phyloP scores from a whole-genome alignment of 2,888 invertebrate genomes.

The Sinopyrophorus schimmeli region DNA sequence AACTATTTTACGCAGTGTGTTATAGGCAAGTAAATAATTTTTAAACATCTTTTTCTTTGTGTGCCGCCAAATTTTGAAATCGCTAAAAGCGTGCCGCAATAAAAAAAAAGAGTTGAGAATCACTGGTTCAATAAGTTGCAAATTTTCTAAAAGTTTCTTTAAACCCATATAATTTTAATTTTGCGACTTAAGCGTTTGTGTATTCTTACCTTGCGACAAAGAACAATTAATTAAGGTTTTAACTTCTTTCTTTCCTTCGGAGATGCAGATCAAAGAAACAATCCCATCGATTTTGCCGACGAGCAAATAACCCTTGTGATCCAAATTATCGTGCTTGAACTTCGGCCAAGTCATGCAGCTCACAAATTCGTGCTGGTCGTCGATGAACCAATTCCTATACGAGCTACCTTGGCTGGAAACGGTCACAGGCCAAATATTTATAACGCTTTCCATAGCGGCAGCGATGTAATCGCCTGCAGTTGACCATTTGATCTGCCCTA shows the following conservation, averaged over 20 bases:
- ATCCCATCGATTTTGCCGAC: constrained; percentile 61
- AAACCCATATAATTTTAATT: no score
- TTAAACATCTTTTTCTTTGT: no score
- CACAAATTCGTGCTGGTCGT: constrained; percentile 56
- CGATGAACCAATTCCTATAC: constrained; percentile 52
- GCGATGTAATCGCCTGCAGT: constrained; percentile 60
- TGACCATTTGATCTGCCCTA: constrained; percentile 59
- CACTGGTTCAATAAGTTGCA: no score
- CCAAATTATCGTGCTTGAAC: constrained; percentile 36
- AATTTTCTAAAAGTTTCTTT: no score
- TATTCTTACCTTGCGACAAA: constrained; percentile 49
- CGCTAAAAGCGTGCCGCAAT: no score
- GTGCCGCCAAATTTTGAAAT: no score
- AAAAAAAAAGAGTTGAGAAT: no score
- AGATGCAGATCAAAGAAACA: constrained; percentile 50
- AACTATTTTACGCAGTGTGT: no score
- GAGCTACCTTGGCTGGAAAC: constrained; percentile 39
- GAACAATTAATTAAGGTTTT: constrained; percentile 51
- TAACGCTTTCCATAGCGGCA: constrained; percentile 60
- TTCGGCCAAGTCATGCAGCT: constrained; percentile 60
- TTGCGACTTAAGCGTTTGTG: no score
- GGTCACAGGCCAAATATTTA: constrained; percentile 63
- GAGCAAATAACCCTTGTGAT: constrained; percentile 53
- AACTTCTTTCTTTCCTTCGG: constrained; percentile 43
- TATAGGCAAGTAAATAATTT: no score